Conservation (phyloP, 2,113 vertebrate species). For the Pyxicephalus adspersus region DNA sequence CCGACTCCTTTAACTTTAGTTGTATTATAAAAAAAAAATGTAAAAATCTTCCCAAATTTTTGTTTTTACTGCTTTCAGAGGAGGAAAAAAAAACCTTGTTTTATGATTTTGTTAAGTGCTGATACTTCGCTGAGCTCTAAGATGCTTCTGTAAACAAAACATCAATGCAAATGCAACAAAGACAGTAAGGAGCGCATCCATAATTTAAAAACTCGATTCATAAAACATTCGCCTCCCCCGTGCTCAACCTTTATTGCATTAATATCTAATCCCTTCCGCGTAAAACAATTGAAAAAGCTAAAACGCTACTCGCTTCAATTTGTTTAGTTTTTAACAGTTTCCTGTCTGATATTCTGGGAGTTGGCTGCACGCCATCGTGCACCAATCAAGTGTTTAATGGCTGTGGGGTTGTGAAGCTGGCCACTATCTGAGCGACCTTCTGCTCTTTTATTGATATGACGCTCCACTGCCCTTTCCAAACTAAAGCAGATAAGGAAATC, state of each 20-base stretch:
- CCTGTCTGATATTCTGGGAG: no score
- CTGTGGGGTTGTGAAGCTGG: no score
- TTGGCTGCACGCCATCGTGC: no score
- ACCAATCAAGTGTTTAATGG: no score
- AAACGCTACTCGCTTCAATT: background rate
- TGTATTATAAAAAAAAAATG: slow-evolving; percentile 68
- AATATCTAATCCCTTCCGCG: slow-evolving; percentile 48
- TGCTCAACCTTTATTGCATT: slow-evolving; percentile 56
- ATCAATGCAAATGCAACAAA: slow-evolving; percentile 58
- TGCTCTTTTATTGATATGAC: no score
- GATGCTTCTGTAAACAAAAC: slow-evolving; percentile 51
- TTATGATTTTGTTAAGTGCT: background rate
- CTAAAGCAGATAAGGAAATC: no score
- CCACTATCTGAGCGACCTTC: no score
- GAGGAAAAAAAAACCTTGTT: slow-evolving; percentile 51
- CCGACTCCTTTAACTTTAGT: slow-evolving; percentile 69
- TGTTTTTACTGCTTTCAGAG: slow-evolving; percentile 51
- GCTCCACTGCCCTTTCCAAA: no score
- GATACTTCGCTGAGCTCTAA: slow-evolving; percentile 9
- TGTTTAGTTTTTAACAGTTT: background rate
- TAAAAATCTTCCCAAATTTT: background rate
- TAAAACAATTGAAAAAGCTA: slow-evolving; percentile 52
- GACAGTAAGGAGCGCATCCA: slow-evolving; percentile 60
- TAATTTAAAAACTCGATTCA: slow-evolving; percentile 64
- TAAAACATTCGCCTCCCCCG: slow-evolving; percentile 61